phyloP scores from a whole-genome alignment of 2,888 invertebrate species.

The Acanthosepion lycidas region DNA sequence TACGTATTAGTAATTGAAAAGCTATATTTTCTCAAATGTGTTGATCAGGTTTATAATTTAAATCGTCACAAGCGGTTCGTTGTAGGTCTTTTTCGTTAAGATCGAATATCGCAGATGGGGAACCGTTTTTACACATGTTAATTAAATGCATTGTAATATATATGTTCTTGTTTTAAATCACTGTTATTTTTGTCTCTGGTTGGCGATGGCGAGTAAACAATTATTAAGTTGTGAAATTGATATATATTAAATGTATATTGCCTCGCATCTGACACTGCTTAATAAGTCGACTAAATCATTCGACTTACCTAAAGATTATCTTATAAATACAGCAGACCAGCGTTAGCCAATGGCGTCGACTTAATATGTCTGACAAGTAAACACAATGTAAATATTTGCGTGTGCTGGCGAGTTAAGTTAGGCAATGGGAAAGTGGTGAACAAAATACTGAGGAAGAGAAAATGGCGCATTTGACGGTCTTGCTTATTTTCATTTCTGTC shows the following conservation, averaged over 20 bases:
- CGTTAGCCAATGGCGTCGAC: not conserved
- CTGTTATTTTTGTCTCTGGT: not conserved
- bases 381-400: not conserved
- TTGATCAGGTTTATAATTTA: too few species aligned
- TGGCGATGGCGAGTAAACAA: not conserved
- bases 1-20: too few species aligned
- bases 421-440: not conserved
- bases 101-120: too few species aligned
- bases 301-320: not conserved
- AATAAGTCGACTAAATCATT: not conserved
- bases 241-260: not conserved
- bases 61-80: too few species aligned
- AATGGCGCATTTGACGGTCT: not conserved
- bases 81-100: too few species aligned
- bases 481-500: not conserved
- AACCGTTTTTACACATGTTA: not conserved
- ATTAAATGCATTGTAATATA: not conserved
- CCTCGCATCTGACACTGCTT: not conserved
- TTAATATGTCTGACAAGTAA: not conserved
- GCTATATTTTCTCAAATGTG: too few species aligned
- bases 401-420: not conserved
- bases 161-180: not conserved
- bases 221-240: not conserved
- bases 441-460: not conserved
- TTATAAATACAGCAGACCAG: not conserved